Base-by-base conservation (phyloP, 2,797 vertebrate species). In the Hydrolagus colliei region DNA sequence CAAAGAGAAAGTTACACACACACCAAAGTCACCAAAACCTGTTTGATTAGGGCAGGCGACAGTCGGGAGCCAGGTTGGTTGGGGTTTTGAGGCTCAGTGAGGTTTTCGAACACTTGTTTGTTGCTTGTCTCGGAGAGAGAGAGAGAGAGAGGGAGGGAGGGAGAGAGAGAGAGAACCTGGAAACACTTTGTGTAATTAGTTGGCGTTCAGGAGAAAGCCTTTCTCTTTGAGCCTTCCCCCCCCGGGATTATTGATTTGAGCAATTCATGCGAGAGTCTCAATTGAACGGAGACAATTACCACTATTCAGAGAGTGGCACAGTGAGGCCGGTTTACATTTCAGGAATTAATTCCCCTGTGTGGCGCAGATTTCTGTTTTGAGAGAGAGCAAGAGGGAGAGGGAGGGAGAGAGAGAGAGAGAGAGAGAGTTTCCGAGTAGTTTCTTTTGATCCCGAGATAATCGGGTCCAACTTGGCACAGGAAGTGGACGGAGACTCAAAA, bases 161-260 rank as follows among this genome's bases (percentile, higher is more conserved):
- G 41, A 52, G 41, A 1, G 6, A 3, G 41, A 52, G 41, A 41
- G 68, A 84, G 65, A 71, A 16, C 27, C n/a, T 84, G 79, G 65
- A 84, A 71, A 18, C 65, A 71, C 65, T 84, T 84, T 84, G 32
- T 71, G 79, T 27, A 84, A 84, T 71, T 68, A 71, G 79, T 84
- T 84, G 79, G 32, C 8, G 52, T 11, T 61, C 18, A 59, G 41
- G 4, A 77, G 75, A 77, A 41, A 77, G 75, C 75, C 52, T n/a
- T 27, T 61, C 52, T 59, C 18, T 20, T 76, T 9, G 27, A 68
- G 79, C 79, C 79, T 65, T 20, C 65, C 32, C 59, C 32, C 59
- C 32, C 4, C 63, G 14, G 32, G 22, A 35, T 35, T 84, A 35
- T 84, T 84, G 14, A 68, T 4, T 9, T 20, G 27, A 71, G n/a